Evolutionary conservation across 2,888 invertebrate species (phyloP), one percentile per base, ranked within the genome.

Genomic region (Drosophila conformis): DNA sequence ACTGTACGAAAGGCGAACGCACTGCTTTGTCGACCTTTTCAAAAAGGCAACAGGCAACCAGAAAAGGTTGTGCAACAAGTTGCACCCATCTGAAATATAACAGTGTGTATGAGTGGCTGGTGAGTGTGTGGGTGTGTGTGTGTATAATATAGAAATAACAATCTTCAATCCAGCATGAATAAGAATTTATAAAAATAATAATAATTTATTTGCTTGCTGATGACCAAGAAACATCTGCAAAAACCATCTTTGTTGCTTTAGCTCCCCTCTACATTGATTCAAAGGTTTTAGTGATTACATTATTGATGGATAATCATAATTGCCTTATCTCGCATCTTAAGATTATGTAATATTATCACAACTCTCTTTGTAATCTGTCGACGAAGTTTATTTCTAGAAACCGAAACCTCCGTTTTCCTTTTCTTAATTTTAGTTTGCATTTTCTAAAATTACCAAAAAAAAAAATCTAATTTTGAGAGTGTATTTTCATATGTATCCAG

Each of bases 1-100:
- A 59, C 66, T 72, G 78, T 67, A n/a, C 62, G 58, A 76, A 67
- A 60, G 46, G 27, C 48, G 33, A 31, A 1, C 15, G 10, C 53
- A 80, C 77, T 79, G 77, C 77, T 75, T 78, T 61, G 60, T 60
- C 77, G 69, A 79, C 75, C 5, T 13, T n/a, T 25, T 15, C 15
- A 13, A 54, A 36, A 25, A 54, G 7, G 36, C 36, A 54, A n/a
- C 15, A 18, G 27, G 36, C 10, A 54, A 36, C 11, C 27, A 27
- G 25, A 18, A 56, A 13, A 38, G 13, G 27, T 2, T 15, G 11
- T 38, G 54, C 54, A 56, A 56, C 54, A 56, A 56, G 54, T 56
- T 38, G 38, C 54, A 56, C 36, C 15, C 21, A 31, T 13, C 11
- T 35, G 6, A 13, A 29, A 51, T 51, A 51, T 51, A 51, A 51